Evolutionary conservation across 2,113 vertebrate species (phyloP), one percentile per base, ranked within the genome.

Genomic region (human (Homo sapiens)): DNA sequence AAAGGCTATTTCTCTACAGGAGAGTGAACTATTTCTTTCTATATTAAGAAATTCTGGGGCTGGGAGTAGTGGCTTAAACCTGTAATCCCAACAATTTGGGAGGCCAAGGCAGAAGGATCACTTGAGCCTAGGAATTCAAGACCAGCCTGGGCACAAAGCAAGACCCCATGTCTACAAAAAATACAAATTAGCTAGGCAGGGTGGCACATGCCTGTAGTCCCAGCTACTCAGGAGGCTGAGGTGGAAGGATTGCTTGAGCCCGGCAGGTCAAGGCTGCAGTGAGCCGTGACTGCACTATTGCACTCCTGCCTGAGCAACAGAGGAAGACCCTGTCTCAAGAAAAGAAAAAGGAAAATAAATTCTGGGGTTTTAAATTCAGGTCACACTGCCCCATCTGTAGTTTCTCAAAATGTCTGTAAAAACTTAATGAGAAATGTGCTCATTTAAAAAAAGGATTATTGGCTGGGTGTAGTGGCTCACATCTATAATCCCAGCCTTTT

Each of bases 341-440:
- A 66, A 66, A 66, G 59, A 61, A 64, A 64, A 64, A 64, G 11
- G 30, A 64, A 59, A 48, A 72, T 22, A 93, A 97, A 95, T 40
- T 93, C 23, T 70, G 48, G 38, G 5, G 18, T 68, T 95, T 95
- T 86, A 73, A 93, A 93, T 93, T 52, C 50, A 6, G n/a, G 2
- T 68, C 81, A 81, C 43, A 93, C 50, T 85, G 13, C 45, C 40
- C 20, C 82, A 85, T 40, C 25, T 35, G 8, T 30, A 94, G 52
- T 86, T 91, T 96, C 78, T 91, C 55, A 96, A 94, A 93, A 88
- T 73, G 23, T 92, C 7, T 93, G 8, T 66, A 79, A 55, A 88
- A 92, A 61, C 16, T 3, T 64, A 95, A 86, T 1, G 75, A 27
- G 14, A 20, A 89, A n/a, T 20, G 1, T 78, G 13, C 48, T 93